Conservation (phyloP, 1,140 invertebrate genomes). For the Tyrophagus putrescentiae region DNA sequence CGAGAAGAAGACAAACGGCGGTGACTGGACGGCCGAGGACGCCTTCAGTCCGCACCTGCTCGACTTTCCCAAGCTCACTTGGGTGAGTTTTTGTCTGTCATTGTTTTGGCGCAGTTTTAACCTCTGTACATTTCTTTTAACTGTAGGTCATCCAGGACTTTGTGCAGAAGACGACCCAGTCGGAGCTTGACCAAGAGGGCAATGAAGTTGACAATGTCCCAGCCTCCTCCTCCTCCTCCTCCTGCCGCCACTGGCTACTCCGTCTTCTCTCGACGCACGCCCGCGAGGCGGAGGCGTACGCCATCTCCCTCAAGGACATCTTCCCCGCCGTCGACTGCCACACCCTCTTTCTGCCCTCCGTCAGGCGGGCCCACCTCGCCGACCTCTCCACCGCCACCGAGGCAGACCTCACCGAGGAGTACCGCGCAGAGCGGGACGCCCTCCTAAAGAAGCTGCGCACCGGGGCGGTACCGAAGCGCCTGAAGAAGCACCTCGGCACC, state of each 20-base stretch:
- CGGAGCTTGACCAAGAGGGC: conserved; percentile 17
- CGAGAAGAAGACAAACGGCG: conserved; percentile 23
- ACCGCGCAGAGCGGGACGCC: conserved; percentile 24
- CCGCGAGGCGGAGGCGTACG: conserved; percentile 26
- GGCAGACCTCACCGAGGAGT: conserved; percentile 25
- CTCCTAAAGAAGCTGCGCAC: conserved; percentile 24
- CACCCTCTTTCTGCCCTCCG: conserved; percentile 26
- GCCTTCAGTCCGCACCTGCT: conserved; percentile 27
- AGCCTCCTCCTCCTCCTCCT: too few species aligned
- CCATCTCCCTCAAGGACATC: conserved; percentile 26
- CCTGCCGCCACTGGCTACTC: conserved; percentile 26
- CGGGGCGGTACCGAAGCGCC: conserved; percentile 25
- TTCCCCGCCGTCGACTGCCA: conserved; percentile 27
- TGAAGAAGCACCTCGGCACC: conserved; percentile 25
- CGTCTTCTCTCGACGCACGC: conserved; percentile 23
- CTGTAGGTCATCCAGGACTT: conserved; percentile 29
- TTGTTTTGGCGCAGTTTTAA: too few species aligned
- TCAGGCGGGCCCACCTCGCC: conserved; percentile 19
- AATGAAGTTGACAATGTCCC: too few species aligned
- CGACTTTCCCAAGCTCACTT: conserved; percentile 26
- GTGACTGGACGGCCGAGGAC: too few species aligned
- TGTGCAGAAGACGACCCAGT: too few species aligned
- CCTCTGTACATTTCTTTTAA: too few species aligned
- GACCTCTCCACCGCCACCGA: conserved; percentile 26
- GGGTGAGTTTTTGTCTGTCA: too few species aligned